phyloP scores from a whole-genome alignment of 2,113 vertebrate species.

The Casuarius casuarius region DNA sequence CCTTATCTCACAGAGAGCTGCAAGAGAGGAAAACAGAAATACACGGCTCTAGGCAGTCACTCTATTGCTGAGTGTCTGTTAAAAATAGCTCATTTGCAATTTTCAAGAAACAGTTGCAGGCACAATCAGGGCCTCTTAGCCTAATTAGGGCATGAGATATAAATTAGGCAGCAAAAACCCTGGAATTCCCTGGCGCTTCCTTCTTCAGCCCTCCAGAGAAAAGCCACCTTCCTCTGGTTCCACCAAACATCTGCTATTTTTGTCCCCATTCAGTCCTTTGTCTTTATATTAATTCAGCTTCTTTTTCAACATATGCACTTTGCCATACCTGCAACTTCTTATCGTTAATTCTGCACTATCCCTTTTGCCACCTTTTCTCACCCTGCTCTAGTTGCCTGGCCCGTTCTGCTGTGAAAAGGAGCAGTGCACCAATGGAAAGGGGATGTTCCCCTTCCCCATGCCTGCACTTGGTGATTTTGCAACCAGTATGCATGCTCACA shows the following conservation, averaged over 20 bases:
- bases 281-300: background rate
- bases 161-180: background rate
- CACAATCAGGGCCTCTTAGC: background rate
- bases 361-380: background rate
- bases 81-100: background rate
- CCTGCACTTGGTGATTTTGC: rapidly evolving
- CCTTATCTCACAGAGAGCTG: background rate
- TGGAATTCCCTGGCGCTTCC: background rate
- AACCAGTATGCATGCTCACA: background rate
- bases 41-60: background rate
- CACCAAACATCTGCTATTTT: background rate
- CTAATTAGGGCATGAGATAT: background rate
- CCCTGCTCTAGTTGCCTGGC: background rate
- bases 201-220: background rate
- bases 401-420: background rate
- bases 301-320: rapidly evolving
- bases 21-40: background rate
- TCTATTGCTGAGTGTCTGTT: background rate
- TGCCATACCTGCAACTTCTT: background rate
- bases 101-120: background rate
- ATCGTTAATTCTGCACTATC: background rate
- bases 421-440: background rate
- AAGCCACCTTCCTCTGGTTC: background rate
- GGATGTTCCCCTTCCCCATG: background rate
- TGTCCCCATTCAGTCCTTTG: background rate